These are phyloP conservation scores for Drosophila histrio DNA, from an alignment of 2,888 invertebrate genomes.

Conservation along the genomic window DNA sequence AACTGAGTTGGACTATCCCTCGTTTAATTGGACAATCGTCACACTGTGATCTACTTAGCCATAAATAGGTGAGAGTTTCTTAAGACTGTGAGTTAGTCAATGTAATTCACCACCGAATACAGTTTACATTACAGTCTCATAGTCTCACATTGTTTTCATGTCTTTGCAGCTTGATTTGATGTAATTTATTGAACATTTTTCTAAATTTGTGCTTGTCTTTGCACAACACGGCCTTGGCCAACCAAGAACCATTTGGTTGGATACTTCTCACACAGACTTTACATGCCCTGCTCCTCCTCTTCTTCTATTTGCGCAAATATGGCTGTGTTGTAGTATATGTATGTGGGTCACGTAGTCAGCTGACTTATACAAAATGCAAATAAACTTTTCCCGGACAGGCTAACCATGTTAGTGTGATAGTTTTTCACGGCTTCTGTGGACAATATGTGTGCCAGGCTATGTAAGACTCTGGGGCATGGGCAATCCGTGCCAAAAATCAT, in stretches of 20 bases:
- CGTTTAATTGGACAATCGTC: too few relatives aligned
- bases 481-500: slow-evolving; percentile 35
- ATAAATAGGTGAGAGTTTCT: not conserved
- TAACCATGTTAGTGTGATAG: slow-evolving; percentile 16
- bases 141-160: slow-evolving; percentile 44
- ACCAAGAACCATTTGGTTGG: not conserved
- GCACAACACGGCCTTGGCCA: slow-evolving; percentile 38
- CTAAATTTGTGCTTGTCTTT: slow-evolving; percentile 63
- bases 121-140: not conserved
- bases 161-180: slow-evolving; percentile 61
- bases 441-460: slow-evolving; percentile 47
- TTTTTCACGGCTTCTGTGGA: slow-evolving; percentile 20
- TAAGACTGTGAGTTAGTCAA: not conserved
- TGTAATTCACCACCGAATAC: not conserved
- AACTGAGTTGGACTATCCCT: too few relatives aligned
- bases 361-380: slow-evolving; percentile 72
- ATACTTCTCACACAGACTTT: not conserved
- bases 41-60: too few relatives aligned
- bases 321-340: slow-evolving; percentile 20
- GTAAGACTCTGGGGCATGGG: slow-evolving; percentile 15
- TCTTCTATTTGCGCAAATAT: not conserved
- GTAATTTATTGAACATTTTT: slow-evolving; percentile 67
- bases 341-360: slow-evolving; percentile 67
- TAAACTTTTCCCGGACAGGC: slow-evolving; percentile 39
- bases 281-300: not conserved